Evolutionary conservation across 2,888 invertebrate genomes (phyloP).

Genomic region (Protodeltote pygarga): DNA sequence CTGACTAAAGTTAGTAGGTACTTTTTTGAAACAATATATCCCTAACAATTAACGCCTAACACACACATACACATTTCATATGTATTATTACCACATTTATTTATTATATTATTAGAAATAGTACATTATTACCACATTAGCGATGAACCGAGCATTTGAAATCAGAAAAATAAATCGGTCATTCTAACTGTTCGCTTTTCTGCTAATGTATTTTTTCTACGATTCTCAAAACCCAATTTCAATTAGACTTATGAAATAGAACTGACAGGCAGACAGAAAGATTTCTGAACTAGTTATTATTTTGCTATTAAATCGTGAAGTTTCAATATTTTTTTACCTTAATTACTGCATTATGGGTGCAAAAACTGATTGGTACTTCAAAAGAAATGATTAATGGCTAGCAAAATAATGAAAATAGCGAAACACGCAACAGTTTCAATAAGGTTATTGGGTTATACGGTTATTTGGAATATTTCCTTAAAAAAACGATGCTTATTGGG

Average conservation of each 20-base stretch:
- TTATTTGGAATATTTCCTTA: background rate
- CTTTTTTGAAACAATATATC: no score
- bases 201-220: background rate
- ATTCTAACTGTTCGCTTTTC: no score
- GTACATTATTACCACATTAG: no score
- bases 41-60: no score
- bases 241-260: slow-evolving; percentile 6
- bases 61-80: no score
- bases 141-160: no score
- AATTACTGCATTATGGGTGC: background rate
- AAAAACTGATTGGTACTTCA: background rate
- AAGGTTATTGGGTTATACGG: slow-evolving; percentile 1
- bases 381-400: slow-evolving; percentile 13
- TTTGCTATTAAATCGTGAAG: background rate
- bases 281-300: no score
- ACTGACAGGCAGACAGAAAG: slow-evolving; percentile 3
- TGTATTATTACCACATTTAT: no score
- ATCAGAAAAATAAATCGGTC: no score
- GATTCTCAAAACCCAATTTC: background rate
- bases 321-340: slow-evolving; percentile 1
- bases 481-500: no score
- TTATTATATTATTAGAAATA: no score
- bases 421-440: slow-evolving; percentile 5
- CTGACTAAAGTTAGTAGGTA: no score
- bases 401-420: background rate